Conservation (phyloP, 2,888 invertebrate genomes). For the Scrobipalpa atriplicella region DNA sequence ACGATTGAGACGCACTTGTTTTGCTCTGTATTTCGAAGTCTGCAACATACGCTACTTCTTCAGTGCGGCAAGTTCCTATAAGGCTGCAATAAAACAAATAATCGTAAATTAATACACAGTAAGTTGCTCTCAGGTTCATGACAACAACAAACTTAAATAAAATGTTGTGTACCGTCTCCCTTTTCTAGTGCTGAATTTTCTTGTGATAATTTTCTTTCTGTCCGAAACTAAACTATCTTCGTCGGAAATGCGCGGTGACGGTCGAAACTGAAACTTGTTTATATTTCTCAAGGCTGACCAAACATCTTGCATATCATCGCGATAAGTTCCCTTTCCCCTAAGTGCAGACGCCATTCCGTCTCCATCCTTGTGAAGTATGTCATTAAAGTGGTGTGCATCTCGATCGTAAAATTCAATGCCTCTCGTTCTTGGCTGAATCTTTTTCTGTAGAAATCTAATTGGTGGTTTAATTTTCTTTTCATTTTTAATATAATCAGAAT, state of each 20-base stretch:
- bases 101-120: background rate
- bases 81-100: slow-evolving; percentile 50
- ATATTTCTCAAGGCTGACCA: slow-evolving; percentile 71
- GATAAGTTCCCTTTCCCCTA: background rate
- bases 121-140: too few species aligned
- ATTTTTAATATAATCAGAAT: slow-evolving; percentile 63
- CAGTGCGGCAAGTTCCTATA: slow-evolving; percentile 62
- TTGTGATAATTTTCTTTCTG: slow-evolving; percentile 30
- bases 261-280: slow-evolving; percentile 63
- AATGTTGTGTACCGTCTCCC: slow-evolving; percentile 52
- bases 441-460: slow-evolving; percentile 40
- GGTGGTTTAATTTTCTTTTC: background rate
- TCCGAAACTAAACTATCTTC: slow-evolving; percentile 43
- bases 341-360: slow-evolving; percentile 41
- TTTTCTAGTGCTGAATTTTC: slow-evolving; percentile 47
- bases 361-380: slow-evolving; percentile 49
- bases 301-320: slow-evolving; percentile 52
- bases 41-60: slow-evolving; percentile 68
- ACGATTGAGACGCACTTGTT: background rate
- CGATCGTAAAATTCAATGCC: slow-evolving; percentile 55
- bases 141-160: background rate
- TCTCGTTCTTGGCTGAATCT: slow-evolving; percentile 42
- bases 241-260: slow-evolving; percentile 64
- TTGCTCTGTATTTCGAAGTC: slow-evolving; percentile 48
- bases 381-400: slow-evolving; percentile 59